phyloP scores from a whole-genome alignment of 2,113 vertebrate genomes.

The Indicator indicator region DNA sequence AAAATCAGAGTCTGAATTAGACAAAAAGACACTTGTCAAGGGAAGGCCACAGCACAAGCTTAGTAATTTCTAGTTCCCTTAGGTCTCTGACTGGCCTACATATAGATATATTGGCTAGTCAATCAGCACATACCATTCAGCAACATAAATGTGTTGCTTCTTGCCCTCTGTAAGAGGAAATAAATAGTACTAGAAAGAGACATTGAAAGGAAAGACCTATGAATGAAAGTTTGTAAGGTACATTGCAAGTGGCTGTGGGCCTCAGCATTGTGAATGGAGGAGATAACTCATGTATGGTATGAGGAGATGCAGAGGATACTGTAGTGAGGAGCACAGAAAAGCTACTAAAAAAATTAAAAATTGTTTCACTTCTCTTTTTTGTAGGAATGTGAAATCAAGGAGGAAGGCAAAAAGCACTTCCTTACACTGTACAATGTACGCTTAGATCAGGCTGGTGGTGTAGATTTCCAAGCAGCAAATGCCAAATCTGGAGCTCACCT shows the following conservation, averaged over 20 bases:
- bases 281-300: neutral
- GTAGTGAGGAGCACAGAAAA: neutral
- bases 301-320: neutral
- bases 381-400: constrained; percentile 95
- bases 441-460: constrained; percentile 88
- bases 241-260: neutral
- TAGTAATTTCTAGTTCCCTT: neutral
- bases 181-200: neutral
- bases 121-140: neutral
- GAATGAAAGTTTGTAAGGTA: neutral
- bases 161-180: neutral
- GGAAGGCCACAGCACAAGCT: neutral
- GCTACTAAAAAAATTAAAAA: neutral
- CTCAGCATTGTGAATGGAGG: neutral
- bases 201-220: neutral
- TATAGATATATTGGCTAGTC: neutral
- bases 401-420: constrained; percentile 89
- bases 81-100: neutral
- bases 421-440: constrained; percentile 90
- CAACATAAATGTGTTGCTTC: neutral
- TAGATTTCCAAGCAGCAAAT: constrained; percentile 95
- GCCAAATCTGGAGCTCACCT: constrained; percentile 94
- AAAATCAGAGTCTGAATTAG: neutral
- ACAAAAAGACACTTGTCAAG: neutral
- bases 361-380: neutral